Evolutionary conservation across 2,797 vertebrate genomes (phyloP), one percentile per base, ranked within the genome.

Genomic region (Margarornis squamiger): DNA sequence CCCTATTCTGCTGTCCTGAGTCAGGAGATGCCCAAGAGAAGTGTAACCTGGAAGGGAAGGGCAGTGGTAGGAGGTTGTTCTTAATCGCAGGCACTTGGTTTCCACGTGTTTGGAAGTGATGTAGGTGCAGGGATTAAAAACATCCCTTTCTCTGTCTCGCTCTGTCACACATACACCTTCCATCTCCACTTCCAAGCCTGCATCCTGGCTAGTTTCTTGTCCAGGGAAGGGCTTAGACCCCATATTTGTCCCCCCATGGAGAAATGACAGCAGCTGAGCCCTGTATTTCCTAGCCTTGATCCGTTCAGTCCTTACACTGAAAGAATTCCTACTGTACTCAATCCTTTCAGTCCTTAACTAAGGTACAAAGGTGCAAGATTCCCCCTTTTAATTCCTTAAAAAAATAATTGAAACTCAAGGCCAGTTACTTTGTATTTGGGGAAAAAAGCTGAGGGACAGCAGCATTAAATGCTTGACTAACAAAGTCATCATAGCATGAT

Each of bases 181-280:
- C 12, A 0, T 48, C 17, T 36, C 32, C 3, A 0, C 41, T 70
- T 74, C 13, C 41, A 15, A 51, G 24, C 9, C 34, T 3, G 0
- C 29, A 4, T 52, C 41, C 34, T 30, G 46, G 43, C 55, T 58
- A 5, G 7, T 5, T 61, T 49, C n/a, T 87, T 63, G 72, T 32
- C 27, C 68, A 29, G 48, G 63, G 11, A 2, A 46, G 67, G 36
- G 9, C 24, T 54, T 19, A 17, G 24, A 21, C 32, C n/a, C 17
- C 4, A 0, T 34, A 20, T 66, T 83, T 68, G 17, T 85, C 15
- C 78, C 36, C 13, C 36, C 9, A 2, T 3, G 68, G 75, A 57
- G 65, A 74, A 62, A 12, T 90, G 86, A 80, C 78, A 90, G 9
- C 75, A 58, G 45, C 65, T 9, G 10, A 59, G 61, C 26, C 41